A percentile compares a stretch with the other conserved stretches of the same genome.
Conservation (phyloP, 2,797 vertebrate genomes). For the Margarornis squamiger region DNA sequence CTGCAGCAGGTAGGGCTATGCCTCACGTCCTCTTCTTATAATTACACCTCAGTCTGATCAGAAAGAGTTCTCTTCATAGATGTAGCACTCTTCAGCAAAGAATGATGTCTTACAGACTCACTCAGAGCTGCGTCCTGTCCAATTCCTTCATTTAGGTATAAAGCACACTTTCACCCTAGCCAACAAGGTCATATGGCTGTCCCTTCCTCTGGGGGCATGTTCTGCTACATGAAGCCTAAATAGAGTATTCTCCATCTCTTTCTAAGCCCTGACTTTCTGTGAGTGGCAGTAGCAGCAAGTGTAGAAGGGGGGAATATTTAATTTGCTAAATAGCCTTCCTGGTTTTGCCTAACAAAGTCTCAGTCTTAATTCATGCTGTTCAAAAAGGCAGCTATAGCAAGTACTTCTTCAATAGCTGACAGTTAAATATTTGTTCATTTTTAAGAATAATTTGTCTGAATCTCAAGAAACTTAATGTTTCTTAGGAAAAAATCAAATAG, state of each 20-base stretch:
- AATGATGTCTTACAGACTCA: accelerated
- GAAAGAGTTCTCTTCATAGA: background rate
- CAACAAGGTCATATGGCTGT: background rate
- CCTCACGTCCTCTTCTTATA: background rate
- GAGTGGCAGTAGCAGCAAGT: background rate
- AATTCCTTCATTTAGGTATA: background rate
- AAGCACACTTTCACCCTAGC: background rate
- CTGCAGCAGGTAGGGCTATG: constrained; percentile 83
- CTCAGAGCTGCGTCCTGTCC: background rate
- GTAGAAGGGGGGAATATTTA: background rate
- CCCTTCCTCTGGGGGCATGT: background rate
- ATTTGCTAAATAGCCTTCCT: background rate
- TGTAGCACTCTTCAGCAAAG: background rate
- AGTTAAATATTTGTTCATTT: background rate
- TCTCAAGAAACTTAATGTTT: background rate
- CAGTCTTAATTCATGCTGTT: background rate
- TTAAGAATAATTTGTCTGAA: background rate
- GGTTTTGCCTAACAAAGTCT: background rate
- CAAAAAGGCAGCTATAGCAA: background rate
- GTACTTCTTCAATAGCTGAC: background rate
- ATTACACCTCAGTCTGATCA: background rate
- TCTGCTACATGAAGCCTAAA: background rate
- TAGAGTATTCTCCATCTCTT: background rate
- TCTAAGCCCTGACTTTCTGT: background rate
- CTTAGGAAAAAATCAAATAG: background rate